These are phyloP conservation scores for Himalopsyche anomala DNA, from an alignment of 2,888 invertebrate species.

Conservation along the genomic window DNA sequence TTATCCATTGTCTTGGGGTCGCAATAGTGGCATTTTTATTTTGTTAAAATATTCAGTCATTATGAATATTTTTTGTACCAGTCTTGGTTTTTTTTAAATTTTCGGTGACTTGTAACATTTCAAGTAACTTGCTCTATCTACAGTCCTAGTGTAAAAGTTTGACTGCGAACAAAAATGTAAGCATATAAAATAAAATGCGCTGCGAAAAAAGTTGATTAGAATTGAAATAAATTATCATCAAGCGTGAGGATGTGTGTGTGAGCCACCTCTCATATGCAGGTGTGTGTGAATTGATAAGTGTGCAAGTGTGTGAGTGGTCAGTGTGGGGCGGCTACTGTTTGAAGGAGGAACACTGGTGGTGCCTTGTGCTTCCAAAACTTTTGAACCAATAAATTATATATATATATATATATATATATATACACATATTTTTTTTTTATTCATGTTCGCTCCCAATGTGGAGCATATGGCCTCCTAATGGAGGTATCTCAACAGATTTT, in stretches of 20 bases:
- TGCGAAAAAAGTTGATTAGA: slow-evolving; percentile 66
- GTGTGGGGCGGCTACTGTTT: slow-evolving; percentile 55
- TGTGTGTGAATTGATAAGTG: slow-evolving; percentile 44
- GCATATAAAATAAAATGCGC: slow-evolving; percentile 65
- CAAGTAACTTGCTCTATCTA: not conserved
- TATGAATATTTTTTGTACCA: no score
- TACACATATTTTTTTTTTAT: no score
- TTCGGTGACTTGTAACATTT: not conserved
- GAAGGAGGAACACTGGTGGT: slow-evolving; percentile 28
- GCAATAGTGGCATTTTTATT: no score
- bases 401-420: no score
- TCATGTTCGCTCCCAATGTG: no score
- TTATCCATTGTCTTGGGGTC: no score
- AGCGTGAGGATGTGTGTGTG: slow-evolving; percentile 53
- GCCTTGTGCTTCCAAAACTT: not conserved
- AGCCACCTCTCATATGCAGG: slow-evolving; percentile 19
- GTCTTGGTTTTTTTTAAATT: no score
- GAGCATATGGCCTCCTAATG: no score
- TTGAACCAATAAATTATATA: not conserved
- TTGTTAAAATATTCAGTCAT: no score
- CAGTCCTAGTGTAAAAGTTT: not conserved
- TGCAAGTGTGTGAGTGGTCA: slow-evolving; percentile 50
- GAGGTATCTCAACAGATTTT: no score
- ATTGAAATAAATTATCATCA: slow-evolving; percentile 66
- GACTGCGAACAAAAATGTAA: slow-evolving; percentile 58